Evolutionary conservation across 2,113 vertebrate species (phyloP).

Genomic region (Limanda limanda): DNA sequence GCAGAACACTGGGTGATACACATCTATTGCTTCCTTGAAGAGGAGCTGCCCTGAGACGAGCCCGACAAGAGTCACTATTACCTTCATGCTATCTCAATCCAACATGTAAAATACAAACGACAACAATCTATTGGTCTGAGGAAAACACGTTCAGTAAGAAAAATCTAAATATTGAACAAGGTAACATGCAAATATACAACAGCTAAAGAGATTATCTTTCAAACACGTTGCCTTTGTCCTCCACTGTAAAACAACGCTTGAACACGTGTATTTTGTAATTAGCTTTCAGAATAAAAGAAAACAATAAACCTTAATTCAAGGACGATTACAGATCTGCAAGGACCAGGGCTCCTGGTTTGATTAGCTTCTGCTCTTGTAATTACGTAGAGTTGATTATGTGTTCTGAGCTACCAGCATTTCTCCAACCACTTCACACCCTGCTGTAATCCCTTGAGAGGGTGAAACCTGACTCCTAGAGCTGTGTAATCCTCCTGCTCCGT

Average conservation of each 20-base stretch:
- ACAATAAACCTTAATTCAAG: not conserved
- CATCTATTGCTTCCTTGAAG: conserved; percentile 54
- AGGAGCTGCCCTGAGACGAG: not conserved
- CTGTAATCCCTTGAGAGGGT: conserved; percentile 11
- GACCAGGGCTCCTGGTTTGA: not conserved
- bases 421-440: not conserved
- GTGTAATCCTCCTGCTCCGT: conserved; percentile 31
- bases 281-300: no score
- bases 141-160: not conserved
- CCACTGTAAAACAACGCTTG: no score
- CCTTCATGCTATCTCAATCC: not conserved
- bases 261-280: no score
- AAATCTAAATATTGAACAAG: no score
- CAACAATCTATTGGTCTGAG: not conserved
- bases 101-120: not conserved
- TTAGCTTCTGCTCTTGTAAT: not conserved
- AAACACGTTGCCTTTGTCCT: no score
- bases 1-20: not conserved
- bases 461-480: conserved; percentile 18
- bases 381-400: conserved; percentile 4
- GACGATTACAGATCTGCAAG: not conserved
- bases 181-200: no score
- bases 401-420: not conserved
- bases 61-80: not conserved
- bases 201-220: no score